Base-by-base conservation (phyloP, 1,140 invertebrate species). In the Macrocentrus cingulum region DNA sequence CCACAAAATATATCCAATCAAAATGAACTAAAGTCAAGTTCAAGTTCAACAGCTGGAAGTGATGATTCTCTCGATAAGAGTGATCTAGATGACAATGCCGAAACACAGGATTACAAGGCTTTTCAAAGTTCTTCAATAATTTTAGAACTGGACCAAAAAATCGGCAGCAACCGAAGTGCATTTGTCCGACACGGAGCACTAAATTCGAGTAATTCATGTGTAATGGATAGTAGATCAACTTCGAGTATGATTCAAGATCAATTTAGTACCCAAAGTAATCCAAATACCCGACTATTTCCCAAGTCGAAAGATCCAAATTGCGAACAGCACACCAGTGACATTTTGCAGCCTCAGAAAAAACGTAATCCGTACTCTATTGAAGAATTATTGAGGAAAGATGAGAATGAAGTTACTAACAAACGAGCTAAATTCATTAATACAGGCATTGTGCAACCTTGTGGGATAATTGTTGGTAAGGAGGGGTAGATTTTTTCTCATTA, bases 281-380 rank as follows among this genome's bases (percentile, higher is more conserved):
- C n/a, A 45, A 50, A 51, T 45, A 1, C 46, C 66, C 37, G 56
- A 60, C 37, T 46, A 49, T 39, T 39, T 29, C 7, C 59, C 48
- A 62, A 66, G 56, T 16, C 34, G n/a, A 64, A 60, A 34, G 65
- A 71, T 50, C 49, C 60, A 46, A 65, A 58, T 48, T 64, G 56
- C 60, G 62, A 68, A 60, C 54, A 68, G 65, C 32, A 66, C 20
- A 63, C 69, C n/a, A 67, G 64, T 42, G 52, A 70, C 34, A 64
- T 62, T 9, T 52, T 56, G n/a, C 70, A 68, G 37, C 69, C 66
- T 2, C 61, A 65, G 32, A 86, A 84, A 63, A 91, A 91, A 71
- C 84, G 85, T 44, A 92, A 91, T 75, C 89, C 90, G 0, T 92
- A 92, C 69, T 91, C 90, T 0, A 94, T 94, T 66, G 91, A 94